A percentile compares a stretch with the other conserved stretches of the same genome.
phyloP scores from a whole-genome alignment of 2,888 invertebrate species.

The Abrostola tripartita region DNA sequence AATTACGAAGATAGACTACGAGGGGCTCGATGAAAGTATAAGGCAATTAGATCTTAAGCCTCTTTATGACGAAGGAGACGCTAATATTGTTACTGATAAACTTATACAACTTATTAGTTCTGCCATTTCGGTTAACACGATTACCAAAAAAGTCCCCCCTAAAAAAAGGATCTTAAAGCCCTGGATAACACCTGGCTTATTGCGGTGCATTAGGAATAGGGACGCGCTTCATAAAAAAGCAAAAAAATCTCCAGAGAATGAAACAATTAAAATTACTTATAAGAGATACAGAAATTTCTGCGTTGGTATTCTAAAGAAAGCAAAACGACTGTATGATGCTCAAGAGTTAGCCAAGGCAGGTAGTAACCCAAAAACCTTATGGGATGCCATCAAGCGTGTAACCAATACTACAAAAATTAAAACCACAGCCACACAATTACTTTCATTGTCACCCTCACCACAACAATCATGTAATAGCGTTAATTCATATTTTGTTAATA shows the following conservation, averaged over 20 bases:
- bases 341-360: neutral
- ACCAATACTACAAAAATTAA: neutral
- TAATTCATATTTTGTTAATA: too few species aligned
- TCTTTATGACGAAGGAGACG: too few species aligned
- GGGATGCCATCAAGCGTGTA: neutral
- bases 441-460: neutral
- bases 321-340: neutral
- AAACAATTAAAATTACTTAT: neutral
- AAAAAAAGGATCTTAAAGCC: neutral
- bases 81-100: too few species aligned
- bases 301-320: neutral
- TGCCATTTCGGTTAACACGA: too few species aligned
- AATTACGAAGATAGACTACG: too few species aligned
- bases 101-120: too few species aligned
- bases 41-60: too few species aligned
- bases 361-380: slow-evolving; percentile 1
- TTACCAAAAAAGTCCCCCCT: too few species aligned
- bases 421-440: slow-evolving; percentile 1
- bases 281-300: neutral
- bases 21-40: too few species aligned
- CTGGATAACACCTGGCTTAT: too few species aligned
- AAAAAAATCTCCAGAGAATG: neutral
- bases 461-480: neutral
- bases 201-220: slow-evolving; percentile 8
- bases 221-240: slow-evolving; percentile 1